Evolutionary conservation across 2,113 vertebrate species (phyloP), one percentile per base, ranked within the genome.

Genomic region (Spilogale gracilis): DNA sequence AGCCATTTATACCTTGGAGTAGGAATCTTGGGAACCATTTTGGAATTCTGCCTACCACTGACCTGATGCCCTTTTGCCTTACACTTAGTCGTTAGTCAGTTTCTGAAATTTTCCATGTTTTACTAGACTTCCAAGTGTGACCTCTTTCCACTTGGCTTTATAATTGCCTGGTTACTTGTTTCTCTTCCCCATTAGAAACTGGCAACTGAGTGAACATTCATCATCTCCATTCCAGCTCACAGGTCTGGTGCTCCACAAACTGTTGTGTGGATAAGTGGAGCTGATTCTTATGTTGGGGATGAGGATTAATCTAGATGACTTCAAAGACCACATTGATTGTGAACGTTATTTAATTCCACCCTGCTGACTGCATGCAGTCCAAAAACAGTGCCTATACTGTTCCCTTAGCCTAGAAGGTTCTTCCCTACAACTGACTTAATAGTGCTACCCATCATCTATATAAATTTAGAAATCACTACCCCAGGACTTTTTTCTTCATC

Each of bases 61-160:
- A 80, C 50, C 38, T 23, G 82, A 60, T 87, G 14, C 52, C 73
- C 88, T 50, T 32, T 48, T 54, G 23, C 32, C 20, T 38, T 90
- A 43, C 65, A 82, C 13, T 87, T 56, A 74, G 58, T 71, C 50
- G 45, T 38, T 4, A 84, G 45, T 61, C 71, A 23, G 61, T 74
- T 81, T 94, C 50, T 94, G 65, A 43, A 45, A 78, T 92, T 92
- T 76, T 83, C 65, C 60, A n/a, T 78, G 32, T 88, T 56, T 54
- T 71, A 23, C 2, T n/a, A 91, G n/a, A 85, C 63, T 91, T 56
- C 38, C n/a, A 50, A 27, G 13, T 45, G 21, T 56, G 48, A 67
- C 14, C 32, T 63, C 2, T 65, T 23, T 56, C 91, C 43, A 23
- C 13, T 56, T 82, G 23, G 25, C 50, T 74, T 87, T 81, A n/a